Evolutionary conservation across 2,888 invertebrate genomes (phyloP), one percentile per base, ranked within the genome.

Genomic region (Drosophila flavopinicola): DNA sequence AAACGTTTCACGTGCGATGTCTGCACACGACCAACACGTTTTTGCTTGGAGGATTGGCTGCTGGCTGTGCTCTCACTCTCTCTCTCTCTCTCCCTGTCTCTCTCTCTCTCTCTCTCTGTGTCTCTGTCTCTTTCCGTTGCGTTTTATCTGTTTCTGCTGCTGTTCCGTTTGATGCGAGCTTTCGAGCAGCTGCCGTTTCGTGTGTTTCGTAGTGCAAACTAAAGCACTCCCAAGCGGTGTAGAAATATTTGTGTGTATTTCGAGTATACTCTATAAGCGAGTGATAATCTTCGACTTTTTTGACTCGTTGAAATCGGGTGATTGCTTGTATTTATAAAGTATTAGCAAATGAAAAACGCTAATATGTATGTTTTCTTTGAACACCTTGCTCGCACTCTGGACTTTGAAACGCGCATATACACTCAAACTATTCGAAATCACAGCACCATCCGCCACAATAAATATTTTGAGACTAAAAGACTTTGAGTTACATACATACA

Each of bases 11-110:
- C 80, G 84, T 80, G 84, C 63, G 25, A 6, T 61, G 5, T 64
- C 61, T 69, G 75, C 82, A 82, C 82, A 82, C 85, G 85, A 82
- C 75, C 53, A 66, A 74, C 82, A 82, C 82, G 82, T 82, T 82
- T 78, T 63, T 37, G 32, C 39, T 54, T 60, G 56, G 30, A 75
- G 66, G 25, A 37, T 15, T 24, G 54, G 24, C 45, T 42, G 47
- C 23, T 58, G 17, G 17, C 29, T 11, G 44, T 17, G 29, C 38
- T 35, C 44, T 20, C 27, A 2, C 10, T 27, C 37, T 27, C 44
- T 29, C 30, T 51, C 24, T 13, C 42, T 37, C 37, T 17, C 42
- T 33, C 39, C 29, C 24, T 20, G 38, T 39, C 44, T 25, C 23
- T 42, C 29, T 10, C 42, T 33, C 13, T 44, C 23, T 32, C 39